Percentiles rank a stretch among this genome's conserved stretches.
phyloP scores from a whole-genome alignment of 1,140 invertebrate species.

The Panagrolaimus sp. region DNA sequence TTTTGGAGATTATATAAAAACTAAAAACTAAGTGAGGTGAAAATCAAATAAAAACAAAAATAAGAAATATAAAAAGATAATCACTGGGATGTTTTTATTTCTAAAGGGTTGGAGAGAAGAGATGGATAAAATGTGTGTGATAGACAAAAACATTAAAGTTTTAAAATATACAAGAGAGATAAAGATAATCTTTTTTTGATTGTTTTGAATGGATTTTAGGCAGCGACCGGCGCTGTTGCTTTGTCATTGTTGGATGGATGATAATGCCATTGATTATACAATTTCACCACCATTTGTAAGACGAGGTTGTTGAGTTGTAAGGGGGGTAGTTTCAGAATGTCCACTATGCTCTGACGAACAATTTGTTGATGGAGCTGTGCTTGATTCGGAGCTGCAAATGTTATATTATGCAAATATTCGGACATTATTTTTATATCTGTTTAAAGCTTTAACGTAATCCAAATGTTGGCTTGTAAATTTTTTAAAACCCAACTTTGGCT shows the following conservation, averaged over 20 bases:
- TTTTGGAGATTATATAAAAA: background rate
- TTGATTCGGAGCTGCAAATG: slow-evolving; percentile 6
- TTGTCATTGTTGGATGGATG: background rate
- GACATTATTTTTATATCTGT: too few species aligned
- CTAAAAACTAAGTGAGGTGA: slow-evolving; percentile 16
- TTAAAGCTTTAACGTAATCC: too few species aligned
- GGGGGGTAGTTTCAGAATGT: slow-evolving; percentile 7
- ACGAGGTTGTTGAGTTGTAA: background rate
- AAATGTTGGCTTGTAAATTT: too few species aligned
- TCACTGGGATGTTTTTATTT: background rate
- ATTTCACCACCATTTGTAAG: too few species aligned
- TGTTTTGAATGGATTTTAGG: background rate
- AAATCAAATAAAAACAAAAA: background rate
- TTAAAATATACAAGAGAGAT: too few species aligned
- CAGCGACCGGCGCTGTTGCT: slow-evolving; percentile 12
- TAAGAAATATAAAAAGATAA: background rate
- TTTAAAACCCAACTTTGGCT: too few species aligned
- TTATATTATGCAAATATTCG: too few species aligned
- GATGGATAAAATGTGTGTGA: background rate
- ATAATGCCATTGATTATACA: background rate
- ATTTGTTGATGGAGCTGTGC: slow-evolving; percentile 2
- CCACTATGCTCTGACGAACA: background rate
- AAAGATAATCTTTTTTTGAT: too few species aligned
- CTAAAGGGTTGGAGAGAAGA: background rate
- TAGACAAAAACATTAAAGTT: background rate